Evolutionary conservation across 2,113 vertebrate genomes (phyloP).

Genomic region (chimpanzee (Pan troglodytes)): NHGRI_mPanTro3-v2.1_pri NC_072411.2:133321501-133322000

Average conservation of each 20-base stretch:
- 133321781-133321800: neutral
- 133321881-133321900: too few relatives aligned
- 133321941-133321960: too few relatives aligned
- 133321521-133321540: neutral
- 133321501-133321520: neutral
- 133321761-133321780: constrained; percentile 13
- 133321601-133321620: neutral
- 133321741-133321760: neutral
- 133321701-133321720: neutral
- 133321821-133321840: neutral
- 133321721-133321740: neutral
- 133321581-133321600: neutral
- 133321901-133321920: too few relatives aligned
- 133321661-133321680: constrained; percentile 19
- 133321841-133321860: too few relatives aligned
- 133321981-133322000: too few relatives aligned
- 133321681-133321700: constrained; percentile 19
- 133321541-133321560: neutral
- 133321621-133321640: neutral
- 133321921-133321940: too few relatives aligned
- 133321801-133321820: neutral
- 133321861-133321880: too few relatives aligned
- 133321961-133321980: too few relatives aligned
- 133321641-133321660: neutral
- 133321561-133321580: neutral